These are phyloP conservation scores for Formica exsecta DNA, from an alignment of 1,140 invertebrate genomes.

Conservation along the genomic window DNA sequence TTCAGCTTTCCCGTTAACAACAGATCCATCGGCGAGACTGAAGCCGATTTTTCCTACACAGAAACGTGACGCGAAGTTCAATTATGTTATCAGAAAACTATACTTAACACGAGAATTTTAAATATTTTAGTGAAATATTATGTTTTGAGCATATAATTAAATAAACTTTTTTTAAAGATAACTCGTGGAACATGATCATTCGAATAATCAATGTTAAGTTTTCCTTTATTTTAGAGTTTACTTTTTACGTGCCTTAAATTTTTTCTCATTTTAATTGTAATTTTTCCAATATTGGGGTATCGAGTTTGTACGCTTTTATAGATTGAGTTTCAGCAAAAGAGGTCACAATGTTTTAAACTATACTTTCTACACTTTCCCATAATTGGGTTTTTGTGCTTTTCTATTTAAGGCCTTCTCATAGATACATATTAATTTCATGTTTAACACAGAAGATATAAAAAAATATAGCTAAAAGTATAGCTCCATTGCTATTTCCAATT, in stretches of 20 bases:
- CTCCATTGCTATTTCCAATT: background rate
- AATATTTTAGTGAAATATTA: background rate
- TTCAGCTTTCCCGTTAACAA: slow-evolving; percentile 2
- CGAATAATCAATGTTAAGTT: background rate
- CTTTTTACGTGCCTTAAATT: background rate
- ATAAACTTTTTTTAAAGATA: background rate
- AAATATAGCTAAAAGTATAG: background rate
- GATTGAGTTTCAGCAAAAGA: background rate
- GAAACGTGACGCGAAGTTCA: slow-evolving; percentile 26
- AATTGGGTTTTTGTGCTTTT: background rate
- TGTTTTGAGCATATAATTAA: background rate
- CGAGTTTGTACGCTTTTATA: background rate
- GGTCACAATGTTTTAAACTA: background rate
- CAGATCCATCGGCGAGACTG: background rate
- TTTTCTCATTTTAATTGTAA: background rate
- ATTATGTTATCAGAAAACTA: background rate
- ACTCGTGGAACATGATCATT: background rate
- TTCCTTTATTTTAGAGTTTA: background rate
- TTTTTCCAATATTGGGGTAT: background rate
- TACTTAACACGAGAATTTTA: background rate
- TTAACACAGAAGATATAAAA: background rate
- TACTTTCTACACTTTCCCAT: background rate
- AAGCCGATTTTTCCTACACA: background rate
- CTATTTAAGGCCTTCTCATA: background rate
- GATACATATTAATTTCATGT: background rate